Evolutionary conservation across 2,113 vertebrate genomes (phyloP), one percentile per base, ranked within the genome.

Genomic region (Hyperopisus bebe): DNA sequence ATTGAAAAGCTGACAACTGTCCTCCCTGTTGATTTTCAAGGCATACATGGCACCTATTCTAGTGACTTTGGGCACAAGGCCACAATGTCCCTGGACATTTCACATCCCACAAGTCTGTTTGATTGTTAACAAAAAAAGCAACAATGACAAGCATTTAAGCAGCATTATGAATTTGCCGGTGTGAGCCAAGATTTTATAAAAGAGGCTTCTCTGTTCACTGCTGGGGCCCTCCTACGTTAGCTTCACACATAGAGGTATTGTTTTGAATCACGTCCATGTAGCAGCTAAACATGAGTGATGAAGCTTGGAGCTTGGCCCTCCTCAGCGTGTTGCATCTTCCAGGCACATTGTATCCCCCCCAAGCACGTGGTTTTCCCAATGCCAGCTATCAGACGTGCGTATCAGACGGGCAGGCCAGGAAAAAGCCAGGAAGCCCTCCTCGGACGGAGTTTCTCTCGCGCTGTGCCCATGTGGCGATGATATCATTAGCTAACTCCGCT

Each of bases 401-500:
- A 88, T 90, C 88, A 91, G 88, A 90, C 90, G 62, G 90, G 77
- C 70, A 9, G 80, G 89, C 84, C 87, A 84, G 89, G 89, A 92
- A 89, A 66, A 86, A 90, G 48, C 42, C 88, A 55, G 89, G 90
- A 88, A 92, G 90, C 90, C 89, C 92, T 88, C 21, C 13, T 19
- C 91, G 90, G 53, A 48, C 85, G 89, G 91, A 90, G 88, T 88
- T 86, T 31, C 90, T 85, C 91, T 91, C 89, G 89, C 11, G 2
- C 46, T 50, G 35, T 51, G 83, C 90, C 89, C 91, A 93, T 92
- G 91, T 89, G 90, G 88, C 86, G 87, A 92, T 92, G 92, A 92
- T 92, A 91, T 91, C 90, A 91, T 92, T 91, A 93, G 91, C 86
- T 92, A 83, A 86, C 90, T 92, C 47, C 44, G 84, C 62, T 86